Evolutionary conservation across 2,113 vertebrate species (phyloP), one percentile per base, ranked within the genome.

Genomic region (Sphyrna mokarran): DNA sequence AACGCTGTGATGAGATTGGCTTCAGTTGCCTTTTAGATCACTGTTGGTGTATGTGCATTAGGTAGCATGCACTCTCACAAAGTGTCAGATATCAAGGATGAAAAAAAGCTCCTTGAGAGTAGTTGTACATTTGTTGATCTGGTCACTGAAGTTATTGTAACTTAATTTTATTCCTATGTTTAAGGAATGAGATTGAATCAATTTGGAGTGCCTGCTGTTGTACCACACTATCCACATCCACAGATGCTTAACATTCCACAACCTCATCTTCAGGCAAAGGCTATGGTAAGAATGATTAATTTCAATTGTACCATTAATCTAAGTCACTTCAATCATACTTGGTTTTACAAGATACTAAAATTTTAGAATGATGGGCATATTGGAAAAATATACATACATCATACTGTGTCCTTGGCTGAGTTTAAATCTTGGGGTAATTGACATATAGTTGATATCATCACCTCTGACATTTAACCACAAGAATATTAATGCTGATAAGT

Each of bases 171-270:
- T 72, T 76, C 86, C 68, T 95, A 54, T 23, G 26, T 22, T 96
- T 90, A 48, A 97, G 97, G 97, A 98, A 98, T 98, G 97, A 98
- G 98, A 98, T 98, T 98, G 97, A 98, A 98, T 97, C 98, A 98
- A 48, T 97, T 97, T 96, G 98, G 98, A 97, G 97, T 98, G 97
- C 98, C 98, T 96, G 98, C 98, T 97, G 97, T 98, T 96, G 97
- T 98, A 97, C 98, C 98, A 97, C 98, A 97, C 29, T 98, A 98
- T 96, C 97, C 98, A 96, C 97, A 98, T 97, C 97, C 98, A 94
- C 98, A 98, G 97, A 98, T 97, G 97, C 97, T 98, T 97, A 98
- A 98, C 98, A 98, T 99, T 99, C 98, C 98, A 97, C 98, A 98
- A 97, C 97, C 97, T 96, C 97, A 97, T 96, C 97, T 98, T 97